Evolutionary conservation across 2,888 invertebrate genomes (phyloP).

Genomic region (Noctua pronuba): DNA sequence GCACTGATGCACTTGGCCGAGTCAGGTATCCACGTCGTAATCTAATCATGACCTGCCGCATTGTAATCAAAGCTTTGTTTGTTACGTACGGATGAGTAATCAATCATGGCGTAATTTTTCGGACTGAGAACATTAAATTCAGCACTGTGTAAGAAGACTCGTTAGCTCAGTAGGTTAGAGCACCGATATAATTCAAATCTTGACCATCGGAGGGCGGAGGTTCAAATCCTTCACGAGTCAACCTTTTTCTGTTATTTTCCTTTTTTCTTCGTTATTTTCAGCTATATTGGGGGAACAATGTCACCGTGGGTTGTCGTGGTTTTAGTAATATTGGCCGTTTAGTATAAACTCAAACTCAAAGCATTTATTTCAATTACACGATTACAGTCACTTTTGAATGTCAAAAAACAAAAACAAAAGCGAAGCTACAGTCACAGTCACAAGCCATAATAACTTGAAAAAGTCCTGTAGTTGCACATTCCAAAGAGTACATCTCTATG

Average conservation of each 20-base stretch:
- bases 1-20: neutral
- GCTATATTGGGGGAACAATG: neutral
- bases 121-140: neutral
- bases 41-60: neutral
- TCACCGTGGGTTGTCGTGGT: neutral
- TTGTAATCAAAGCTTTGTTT: neutral
- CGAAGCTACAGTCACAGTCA: too few species aligned
- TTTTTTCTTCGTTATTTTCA: neutral
- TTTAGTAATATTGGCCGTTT: too few species aligned
- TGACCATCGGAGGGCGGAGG: constrained; percentile 3
- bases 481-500: too few species aligned
- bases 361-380: too few species aligned
- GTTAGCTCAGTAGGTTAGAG: constrained; percentile 8
- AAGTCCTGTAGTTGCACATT: too few species aligned
- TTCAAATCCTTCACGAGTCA: constrained; percentile 10
- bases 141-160: neutral
- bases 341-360: too few species aligned
- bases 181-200: neutral
- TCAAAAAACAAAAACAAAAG: too few species aligned
- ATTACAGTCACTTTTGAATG: too few species aligned
- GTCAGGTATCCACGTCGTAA: too few species aligned
- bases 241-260: neutral
- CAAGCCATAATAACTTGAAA: too few species aligned
- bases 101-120: neutral
- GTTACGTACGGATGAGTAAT: neutral